A percentile compares a stretch with the other conserved stretches of the same genome.
Evolutionary conservation across 2,113 vertebrate species (phyloP).

Genomic region (Dunckerocampus dactyliophorus): DNA sequence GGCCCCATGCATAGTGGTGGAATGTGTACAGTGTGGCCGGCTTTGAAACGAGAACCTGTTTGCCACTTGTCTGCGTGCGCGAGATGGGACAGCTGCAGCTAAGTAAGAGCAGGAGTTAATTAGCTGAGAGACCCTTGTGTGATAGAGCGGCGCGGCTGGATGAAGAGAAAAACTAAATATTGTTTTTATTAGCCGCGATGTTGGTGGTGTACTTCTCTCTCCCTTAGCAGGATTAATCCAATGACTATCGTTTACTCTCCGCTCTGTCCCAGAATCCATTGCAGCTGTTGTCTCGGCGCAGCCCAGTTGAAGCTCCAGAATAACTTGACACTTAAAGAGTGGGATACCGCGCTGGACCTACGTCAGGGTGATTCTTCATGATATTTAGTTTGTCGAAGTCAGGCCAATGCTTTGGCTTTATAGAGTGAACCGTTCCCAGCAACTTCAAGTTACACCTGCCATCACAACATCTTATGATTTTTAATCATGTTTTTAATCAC

Average conservation of each 20-base stretch:
- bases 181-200: conserved; percentile 75
- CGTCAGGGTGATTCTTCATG: conserved; percentile 51
- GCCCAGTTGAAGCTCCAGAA: conserved; percentile 54
- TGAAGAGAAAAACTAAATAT: conserved; percentile 70
- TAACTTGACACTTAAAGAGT: conserved; percentile 62
- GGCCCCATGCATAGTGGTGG: conserved; percentile 59
- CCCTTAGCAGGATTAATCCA: conserved; percentile 59
- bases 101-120: conserved; percentile 71
- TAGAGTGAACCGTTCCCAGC: conserved; percentile 19
- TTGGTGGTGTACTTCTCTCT: conserved; percentile 65
- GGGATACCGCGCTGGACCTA: conserved; percentile 38
- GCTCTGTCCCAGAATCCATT: conserved; percentile 59
- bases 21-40: conserved; percentile 60
- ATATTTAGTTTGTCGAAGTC: conserved; percentile 36
- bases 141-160: conserved; percentile 52
- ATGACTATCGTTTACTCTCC: conserved; percentile 44
- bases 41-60: conserved; percentile 78
- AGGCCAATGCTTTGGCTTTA: conserved; percentile 29
- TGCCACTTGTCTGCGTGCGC: conserved; percentile 70
- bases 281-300: conserved; percentile 69
- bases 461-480: not conserved
- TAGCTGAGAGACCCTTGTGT: conserved; percentile 54
- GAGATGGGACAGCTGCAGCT: conserved; percentile 70
- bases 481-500: conserved; percentile 16
- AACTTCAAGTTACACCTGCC: conserved; percentile 24